A percentile compares a stretch with the other conserved stretches of the same genome.
Conservation (phyloP, 2,797 vertebrate genomes). For the Pipistrellus pipistrellus region DNA sequence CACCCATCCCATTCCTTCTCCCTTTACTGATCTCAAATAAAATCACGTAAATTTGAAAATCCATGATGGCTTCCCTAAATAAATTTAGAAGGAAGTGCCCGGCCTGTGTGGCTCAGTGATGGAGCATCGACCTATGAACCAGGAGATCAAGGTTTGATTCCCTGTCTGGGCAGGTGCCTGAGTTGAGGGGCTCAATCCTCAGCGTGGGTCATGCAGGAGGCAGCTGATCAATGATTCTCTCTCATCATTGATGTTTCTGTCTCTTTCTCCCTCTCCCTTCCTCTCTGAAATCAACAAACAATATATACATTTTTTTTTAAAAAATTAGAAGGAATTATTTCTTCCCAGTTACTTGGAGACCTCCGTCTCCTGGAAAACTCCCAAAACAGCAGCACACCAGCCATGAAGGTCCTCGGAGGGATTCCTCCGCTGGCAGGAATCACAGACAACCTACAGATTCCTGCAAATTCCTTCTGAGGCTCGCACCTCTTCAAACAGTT, state of each 20-base stretch:
- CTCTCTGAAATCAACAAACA: too few species aligned
- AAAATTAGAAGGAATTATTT: conserved; percentile 25
- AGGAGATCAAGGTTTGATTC: too few species aligned
- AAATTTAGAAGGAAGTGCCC: background rate
- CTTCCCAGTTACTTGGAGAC: background rate
- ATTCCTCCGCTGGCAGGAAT: conserved; percentile 17
- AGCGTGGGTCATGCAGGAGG: too few species aligned
- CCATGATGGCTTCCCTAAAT: background rate
- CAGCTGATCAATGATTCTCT: too few species aligned
- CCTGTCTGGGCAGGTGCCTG: too few species aligned
- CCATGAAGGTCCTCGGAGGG: background rate
- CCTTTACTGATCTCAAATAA: background rate
- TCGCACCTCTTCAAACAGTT: background rate
- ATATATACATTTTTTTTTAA: too few species aligned
- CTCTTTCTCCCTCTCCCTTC: too few species aligned
- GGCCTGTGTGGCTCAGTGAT: too few species aligned
- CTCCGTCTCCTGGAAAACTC: background rate
- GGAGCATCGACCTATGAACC: too few species aligned
- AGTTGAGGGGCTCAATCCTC: too few species aligned
- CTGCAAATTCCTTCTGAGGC: background rate
- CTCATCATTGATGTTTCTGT: too few species aligned
- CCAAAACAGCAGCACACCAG: conserved; percentile 50
- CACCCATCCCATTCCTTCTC: background rate
- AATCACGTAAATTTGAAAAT: conserved; percentile 29
- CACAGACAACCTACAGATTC: background rate